A percentile compares a stretch with the other conserved stretches of the same genome.
Evolutionary conservation across 2,888 invertebrate genomes (phyloP).

Genomic region (Hoplodrina blanda): DNA sequence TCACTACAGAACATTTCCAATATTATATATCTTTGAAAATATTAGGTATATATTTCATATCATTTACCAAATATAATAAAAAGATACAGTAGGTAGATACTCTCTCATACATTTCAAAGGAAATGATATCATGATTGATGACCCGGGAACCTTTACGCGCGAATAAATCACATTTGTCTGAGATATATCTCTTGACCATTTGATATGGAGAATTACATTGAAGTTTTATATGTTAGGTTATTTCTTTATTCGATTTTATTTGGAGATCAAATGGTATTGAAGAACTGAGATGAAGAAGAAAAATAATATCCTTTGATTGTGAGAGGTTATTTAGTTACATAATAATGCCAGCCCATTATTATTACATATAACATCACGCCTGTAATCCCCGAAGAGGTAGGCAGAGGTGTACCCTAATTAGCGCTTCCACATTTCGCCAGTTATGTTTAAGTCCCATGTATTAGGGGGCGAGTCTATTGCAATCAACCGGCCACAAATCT

Average conservation of each 20-base stretch:
- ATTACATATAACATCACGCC: no score
- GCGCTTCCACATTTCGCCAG: no score
- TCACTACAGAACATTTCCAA: neutral
- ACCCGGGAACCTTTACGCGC: conserved; percentile 49
- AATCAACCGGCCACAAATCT: neutral
- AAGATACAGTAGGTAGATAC: conserved; percentile 6
- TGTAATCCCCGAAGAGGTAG: no score
- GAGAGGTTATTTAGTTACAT: no score
- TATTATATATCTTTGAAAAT: neutral
- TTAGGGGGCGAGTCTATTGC: neutral
- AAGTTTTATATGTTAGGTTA: conserved; percentile 27
- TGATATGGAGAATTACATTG: conserved; percentile 17
- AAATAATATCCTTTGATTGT: no score
- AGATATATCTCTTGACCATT: conserved; percentile 36
- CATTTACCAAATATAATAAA: conserved; percentile 35
- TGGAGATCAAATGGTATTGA: conserved; percentile 8
- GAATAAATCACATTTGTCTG: conserved; percentile 60
- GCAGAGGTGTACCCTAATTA: no score
- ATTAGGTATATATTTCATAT: conserved; percentile 5
- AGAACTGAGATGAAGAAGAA: neutral
- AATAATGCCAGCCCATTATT: no score
- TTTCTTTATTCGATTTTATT: conserved; percentile 29
- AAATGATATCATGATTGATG: conserved; percentile 46
- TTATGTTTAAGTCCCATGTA: neutral
- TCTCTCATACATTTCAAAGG: conserved; percentile 30